These are phyloP conservation scores for Drosophila asahinai DNA, from an alignment of 1,140 invertebrate genomes.

Conservation along the genomic window DNA sequence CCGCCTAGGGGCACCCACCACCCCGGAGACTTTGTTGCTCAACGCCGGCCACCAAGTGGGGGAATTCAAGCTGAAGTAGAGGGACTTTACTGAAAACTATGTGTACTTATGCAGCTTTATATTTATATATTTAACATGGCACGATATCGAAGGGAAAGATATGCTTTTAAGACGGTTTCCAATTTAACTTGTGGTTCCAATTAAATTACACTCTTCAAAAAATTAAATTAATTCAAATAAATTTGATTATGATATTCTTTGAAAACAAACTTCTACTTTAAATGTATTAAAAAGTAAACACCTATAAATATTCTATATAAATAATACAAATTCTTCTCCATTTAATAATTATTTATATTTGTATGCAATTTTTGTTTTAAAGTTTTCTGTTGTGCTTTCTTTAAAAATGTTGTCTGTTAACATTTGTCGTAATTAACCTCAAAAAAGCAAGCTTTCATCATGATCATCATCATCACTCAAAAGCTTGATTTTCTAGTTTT, in stretches of 20 bases:
- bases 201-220: too few species aligned
- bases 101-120: background rate
- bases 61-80: slow-evolving; percentile 58
- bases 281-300: too few species aligned
- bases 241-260: too few species aligned
- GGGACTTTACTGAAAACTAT: background rate
- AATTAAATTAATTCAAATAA: too few species aligned
- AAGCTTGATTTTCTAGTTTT: slow-evolving; percentile 27
- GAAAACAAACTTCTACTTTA: too few species aligned
- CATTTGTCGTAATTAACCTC: background rate
- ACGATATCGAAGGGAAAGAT: background rate
- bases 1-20: slow-evolving; percentile 86
- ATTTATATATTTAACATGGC: background rate
- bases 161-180: too few species aligned
- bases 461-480: slow-evolving; percentile 9
- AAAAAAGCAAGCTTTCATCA: background rate
- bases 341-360: too few species aligned
- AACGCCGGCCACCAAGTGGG: slow-evolving; percentile 72
- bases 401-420: background rate
- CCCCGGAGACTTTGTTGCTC: slow-evolving; percentile 84
- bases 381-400: too few species aligned
- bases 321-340: too few species aligned
- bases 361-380: too few species aligned
- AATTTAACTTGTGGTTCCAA: too few species aligned
- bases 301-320: too few species aligned